Evolutionary conservation across 2,888 invertebrate genomes (phyloP).

Genomic region (Eilema caniola): DNA sequence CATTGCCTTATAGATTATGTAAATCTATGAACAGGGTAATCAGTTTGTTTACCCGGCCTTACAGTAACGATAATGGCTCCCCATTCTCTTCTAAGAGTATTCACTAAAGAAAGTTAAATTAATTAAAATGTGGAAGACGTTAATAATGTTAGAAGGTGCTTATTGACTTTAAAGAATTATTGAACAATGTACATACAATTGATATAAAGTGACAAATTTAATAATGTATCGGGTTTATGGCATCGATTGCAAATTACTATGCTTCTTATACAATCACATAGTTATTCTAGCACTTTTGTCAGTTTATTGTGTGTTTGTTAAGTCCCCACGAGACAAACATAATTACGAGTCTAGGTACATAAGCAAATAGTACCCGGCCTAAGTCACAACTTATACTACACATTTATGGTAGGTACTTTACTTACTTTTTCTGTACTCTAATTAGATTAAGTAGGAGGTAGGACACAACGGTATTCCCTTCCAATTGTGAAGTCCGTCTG

Average conservation of each 20-base stretch:
- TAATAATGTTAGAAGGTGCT: not conserved
- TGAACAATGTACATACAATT: not conserved
- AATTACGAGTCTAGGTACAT: not conserved
- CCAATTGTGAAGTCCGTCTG: no score
- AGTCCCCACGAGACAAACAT: not conserved
- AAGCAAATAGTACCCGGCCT: not conserved
- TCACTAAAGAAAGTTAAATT: not conserved
- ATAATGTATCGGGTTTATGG: no score
- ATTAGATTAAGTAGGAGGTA: not conserved
- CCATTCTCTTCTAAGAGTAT: not conserved
- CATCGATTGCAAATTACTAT: no score
- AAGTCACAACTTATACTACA: not conserved
- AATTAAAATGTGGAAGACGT: not conserved
- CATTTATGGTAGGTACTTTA: no score
- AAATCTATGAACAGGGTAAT: conserved; percentile 12
- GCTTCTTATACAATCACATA: no score
- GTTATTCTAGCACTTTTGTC: no score
- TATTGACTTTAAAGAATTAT: not conserved
- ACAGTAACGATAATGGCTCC: conserved; percentile 5
- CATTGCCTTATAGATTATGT: conserved; percentile 6
- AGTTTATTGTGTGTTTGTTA: not conserved
- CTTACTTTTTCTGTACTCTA: no score
- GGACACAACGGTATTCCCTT: no score
- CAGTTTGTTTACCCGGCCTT: conserved; percentile 13
- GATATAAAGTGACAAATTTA: no score